Evolutionary conservation across 2,797 vertebrate species (phyloP), one percentile per base, ranked within the genome.

Genomic region (Rhinella marina): DNA sequence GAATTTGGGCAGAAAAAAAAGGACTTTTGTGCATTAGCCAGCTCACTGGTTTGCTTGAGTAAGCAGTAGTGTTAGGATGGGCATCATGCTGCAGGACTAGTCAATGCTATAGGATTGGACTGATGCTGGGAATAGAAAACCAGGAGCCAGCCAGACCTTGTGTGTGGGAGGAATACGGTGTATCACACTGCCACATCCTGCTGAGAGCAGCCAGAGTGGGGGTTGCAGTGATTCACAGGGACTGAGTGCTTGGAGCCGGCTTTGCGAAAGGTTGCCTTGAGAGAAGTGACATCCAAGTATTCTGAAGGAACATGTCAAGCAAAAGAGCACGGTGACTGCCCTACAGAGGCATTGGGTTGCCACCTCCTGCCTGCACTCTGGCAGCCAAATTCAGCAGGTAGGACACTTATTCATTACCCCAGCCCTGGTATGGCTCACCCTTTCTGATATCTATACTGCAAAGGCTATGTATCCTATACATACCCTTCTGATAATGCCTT

Each of bases 341-440:
- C 73, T 87, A 72, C 85, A 86, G 64, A 64, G 7, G 64, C 73
- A 11, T 52, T 87, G 85, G 88, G 80, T 80, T 81, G 12, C 50
- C 61, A 84, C 82, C 82, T 83, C n/a, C 73, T 87, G 88, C 84
- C 80, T 84, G 64, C 81, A 83, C 52, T 68, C 88, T 82, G 88
- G 80, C 88, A 89, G 88, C 80, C 62, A 73, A 77, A 86, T 72
- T 86, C 81, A 86, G 85, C 88, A 89, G 88, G 88, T 89, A 89
- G 85, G 85, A 86, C 62, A 27, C 78, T 73, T 11, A 6, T 32
- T 79, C 41, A 59, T 8, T 32, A 27, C 48, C 59, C 59, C 56
- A 62, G 25, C 13, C 17, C 32, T 68, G 76, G 23, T 29, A 80
- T 52, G 10, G 9, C 17, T 56, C 85, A 23, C 83, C 54, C 27